Conservation (phyloP, 2,888 invertebrate genomes). For the Pyrochroa serraticornis region DNA sequence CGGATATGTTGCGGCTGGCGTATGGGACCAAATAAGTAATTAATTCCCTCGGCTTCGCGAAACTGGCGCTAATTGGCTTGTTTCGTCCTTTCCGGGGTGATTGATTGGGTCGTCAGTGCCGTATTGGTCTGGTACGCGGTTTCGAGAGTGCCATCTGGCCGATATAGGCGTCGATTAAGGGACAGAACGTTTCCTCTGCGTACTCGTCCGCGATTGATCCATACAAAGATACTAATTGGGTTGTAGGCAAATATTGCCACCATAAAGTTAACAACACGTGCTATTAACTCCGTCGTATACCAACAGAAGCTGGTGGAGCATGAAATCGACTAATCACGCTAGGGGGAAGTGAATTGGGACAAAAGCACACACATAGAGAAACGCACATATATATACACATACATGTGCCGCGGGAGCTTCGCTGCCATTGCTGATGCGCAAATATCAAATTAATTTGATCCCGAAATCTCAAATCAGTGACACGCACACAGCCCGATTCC, state of each 20-base stretch:
- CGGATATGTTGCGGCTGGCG: too few relatives aligned
- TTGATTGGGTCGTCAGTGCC: too few relatives aligned
- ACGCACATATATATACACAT: conserved; percentile 8
- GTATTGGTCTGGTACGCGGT: too few relatives aligned
- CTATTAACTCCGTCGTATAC: conserved; percentile 15
- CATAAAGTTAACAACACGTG: conserved; percentile 28
- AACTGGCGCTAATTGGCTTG: too few relatives aligned
- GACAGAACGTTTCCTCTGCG: conserved; percentile 4
- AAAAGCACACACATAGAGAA: conserved; percentile 25
- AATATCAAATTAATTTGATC: conserved; percentile 38
- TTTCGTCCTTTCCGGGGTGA: too few relatives aligned
- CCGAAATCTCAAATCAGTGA: conserved; percentile 32
- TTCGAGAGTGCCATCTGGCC: too few relatives aligned
- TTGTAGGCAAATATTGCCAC: conserved; percentile 26
- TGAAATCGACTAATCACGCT: conserved; percentile 34
- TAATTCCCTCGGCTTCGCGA: too few relatives aligned
- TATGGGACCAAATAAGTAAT: too few relatives aligned
- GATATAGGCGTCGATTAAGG: too few relatives aligned
- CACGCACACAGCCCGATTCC: conserved; percentile 28
- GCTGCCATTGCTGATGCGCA: conserved; percentile 21
- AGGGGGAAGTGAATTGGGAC: conserved; percentile 25
- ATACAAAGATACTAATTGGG: conserved; percentile 26
- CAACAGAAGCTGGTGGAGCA: conserved; percentile 29
- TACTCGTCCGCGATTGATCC: conserved; percentile 5
- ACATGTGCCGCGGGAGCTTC: conserved; percentile 1